These are phyloP conservation scores for Vannuccia rotundouncinata DNA, from an alignment of 2,888 invertebrate genomes.

Conservation along the genomic window DNA sequence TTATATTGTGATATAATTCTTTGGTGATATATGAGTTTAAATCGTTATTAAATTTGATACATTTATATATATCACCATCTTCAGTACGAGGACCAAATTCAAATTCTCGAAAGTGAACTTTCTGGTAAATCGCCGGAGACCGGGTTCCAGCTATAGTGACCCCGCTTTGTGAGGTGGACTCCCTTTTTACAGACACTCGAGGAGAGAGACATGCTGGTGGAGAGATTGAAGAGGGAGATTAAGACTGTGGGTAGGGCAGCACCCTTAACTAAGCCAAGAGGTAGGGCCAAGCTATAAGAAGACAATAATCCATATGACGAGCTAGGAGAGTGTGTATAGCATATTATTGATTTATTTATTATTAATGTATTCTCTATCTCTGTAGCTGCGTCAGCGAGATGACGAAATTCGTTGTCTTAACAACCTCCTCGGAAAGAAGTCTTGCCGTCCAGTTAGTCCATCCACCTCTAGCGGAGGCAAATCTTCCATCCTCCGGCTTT, in stretches of 20 bases:
- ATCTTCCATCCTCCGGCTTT: too few species aligned
- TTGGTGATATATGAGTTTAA: too few species aligned
- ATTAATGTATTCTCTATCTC: background rate
- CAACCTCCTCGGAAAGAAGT: background rate
- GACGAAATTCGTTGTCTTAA: background rate
- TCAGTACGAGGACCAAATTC: background rate
- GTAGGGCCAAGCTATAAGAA: background rate
- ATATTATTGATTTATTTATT: background rate
- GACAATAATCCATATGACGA: background rate
- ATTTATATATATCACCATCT: too few species aligned
- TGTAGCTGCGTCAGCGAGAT: background rate
- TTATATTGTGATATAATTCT: too few species aligned
- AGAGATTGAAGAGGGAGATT: background rate
- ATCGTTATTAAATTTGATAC: too few species aligned
- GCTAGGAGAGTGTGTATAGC: background rate
- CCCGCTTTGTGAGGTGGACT: background rate
- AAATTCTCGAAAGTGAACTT: background rate
- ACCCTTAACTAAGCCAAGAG: background rate
- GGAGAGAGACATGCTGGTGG: background rate
- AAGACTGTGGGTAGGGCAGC: too few species aligned
- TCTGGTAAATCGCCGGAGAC: too few species aligned
- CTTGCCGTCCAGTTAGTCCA: background rate
- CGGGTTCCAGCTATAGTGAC: too few species aligned
- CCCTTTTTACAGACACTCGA: background rate
- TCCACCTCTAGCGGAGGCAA: background rate